Base-by-base conservation (phyloP, 2,113 vertebrate genomes). In the Cepphus grylle region DNA sequence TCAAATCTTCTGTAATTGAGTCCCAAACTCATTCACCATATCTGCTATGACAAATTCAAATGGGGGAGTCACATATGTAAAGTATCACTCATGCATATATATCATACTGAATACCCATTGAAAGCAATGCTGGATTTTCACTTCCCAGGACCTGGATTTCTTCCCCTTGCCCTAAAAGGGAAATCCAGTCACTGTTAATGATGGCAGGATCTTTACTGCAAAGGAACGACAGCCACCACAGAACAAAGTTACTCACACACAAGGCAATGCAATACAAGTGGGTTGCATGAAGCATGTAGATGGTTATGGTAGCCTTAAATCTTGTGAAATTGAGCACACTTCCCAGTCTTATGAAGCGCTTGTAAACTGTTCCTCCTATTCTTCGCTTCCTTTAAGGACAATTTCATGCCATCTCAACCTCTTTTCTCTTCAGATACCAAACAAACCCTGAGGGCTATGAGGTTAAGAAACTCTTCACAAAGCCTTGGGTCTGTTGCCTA, bases 161-260 rank as follows among this genome's bases (percentile, higher is more conserved):
- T 77, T 69, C 27, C 5, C 5, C 7, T 73, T 72, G 6, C 11
- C 17, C 8, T 63, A 53, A 56, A 76, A 65, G 13, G 25, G 29
- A 70, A 70, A 66, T 43, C 8, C 32, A 47, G 5, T 32, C 22
- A 23, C 34, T 76, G 38, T 23, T 65, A 53, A 55, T 52, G 34
- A 19, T 4, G 56, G 16, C 8, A 72, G 9, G 20, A 49, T 66
- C 19, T 59, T 66, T 58, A 43, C 7, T 16, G 7, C 0, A 0
- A 53, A 8, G 34, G 26, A 81, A 40, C 27, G 47, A 18, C 13
- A 82, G 11, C 12, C 36, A 43, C 8, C 29, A 66, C 27, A 40
- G 30, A 62, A 78, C 5, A 55, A 81, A 12, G 12, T 88, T 77
- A 25, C 12, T 73, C 22, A 45, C 19, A 27, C 10, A 40, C 3